Percentiles rank a stretch among this genome's conserved stretches.
These are phyloP conservation scores for Dissostichus mawsoni DNA, from an alignment of 2,113 vertebrate species.

Conservation along the genomic window DNA sequence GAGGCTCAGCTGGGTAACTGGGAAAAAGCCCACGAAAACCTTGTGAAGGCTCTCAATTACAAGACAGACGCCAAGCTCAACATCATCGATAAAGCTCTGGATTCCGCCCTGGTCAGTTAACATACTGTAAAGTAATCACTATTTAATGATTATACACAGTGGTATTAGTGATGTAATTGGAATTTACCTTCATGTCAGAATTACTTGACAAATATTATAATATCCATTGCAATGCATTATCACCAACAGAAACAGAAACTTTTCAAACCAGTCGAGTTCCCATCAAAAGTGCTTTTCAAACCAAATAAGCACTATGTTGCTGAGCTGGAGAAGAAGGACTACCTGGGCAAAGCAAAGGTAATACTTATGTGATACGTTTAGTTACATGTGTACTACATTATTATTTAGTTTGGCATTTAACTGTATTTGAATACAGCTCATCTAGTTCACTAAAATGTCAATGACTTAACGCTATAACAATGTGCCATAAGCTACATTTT, in stretches of 20 bases:
- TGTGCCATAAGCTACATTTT: neutral
- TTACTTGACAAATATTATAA: neutral
- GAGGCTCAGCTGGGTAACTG: slow-evolving; percentile 87
- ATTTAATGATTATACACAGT: neutral
- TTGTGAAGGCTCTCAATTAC: slow-evolving; percentile 84
- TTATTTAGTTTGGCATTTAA: neutral
- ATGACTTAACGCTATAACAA: neutral
- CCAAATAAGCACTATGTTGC: slow-evolving; percentile 96
- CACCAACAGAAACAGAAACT: slow-evolving; percentile 90
- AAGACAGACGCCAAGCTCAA: slow-evolving; percentile 89
- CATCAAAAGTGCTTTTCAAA: slow-evolving; percentile 87
- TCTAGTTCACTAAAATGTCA: neutral
- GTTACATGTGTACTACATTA: neutral
- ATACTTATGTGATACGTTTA: neutral
- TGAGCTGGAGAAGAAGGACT: slow-evolving; percentile 96
- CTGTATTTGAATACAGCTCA: neutral
- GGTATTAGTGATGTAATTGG: neutral
- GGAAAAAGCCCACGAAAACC: slow-evolving; percentile 90
- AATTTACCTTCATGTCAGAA: neutral
- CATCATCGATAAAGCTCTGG: slow-evolving; percentile 90
- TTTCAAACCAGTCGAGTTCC: slow-evolving; percentile 86
- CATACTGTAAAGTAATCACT: neutral
- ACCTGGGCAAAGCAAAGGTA: slow-evolving; percentile 96
- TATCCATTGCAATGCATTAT: slow-evolving; percentile 1
- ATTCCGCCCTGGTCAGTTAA: slow-evolving; percentile 88